A percentile compares a stretch with the other conserved stretches of the same genome.
Evolutionary conservation across 1,140 invertebrate species (phyloP).

Genomic region (Piezodorus guildinii): DNA sequence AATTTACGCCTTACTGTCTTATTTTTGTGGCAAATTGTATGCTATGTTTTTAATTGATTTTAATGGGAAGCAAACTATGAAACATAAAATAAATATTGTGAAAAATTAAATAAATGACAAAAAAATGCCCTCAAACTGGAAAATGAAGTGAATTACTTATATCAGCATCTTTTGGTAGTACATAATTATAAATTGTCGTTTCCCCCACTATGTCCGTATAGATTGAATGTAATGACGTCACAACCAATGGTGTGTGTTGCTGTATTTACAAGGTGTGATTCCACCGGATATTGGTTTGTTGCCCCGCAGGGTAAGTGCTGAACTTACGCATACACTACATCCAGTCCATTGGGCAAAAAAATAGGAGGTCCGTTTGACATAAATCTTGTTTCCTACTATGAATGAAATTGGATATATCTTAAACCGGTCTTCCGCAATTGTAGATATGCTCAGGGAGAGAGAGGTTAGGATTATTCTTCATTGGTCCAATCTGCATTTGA

Average conservation of each 20-base stretch:
- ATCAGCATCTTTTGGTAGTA: not conserved
- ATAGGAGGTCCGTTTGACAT: not conserved
- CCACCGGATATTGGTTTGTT: constrained; percentile 21
- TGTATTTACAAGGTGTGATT: constrained; percentile 23
- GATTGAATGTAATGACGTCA: constrained; percentile 23
- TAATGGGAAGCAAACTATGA: not conserved
- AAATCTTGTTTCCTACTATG: too few species aligned
- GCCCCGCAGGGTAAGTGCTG: constrained; percentile 10
- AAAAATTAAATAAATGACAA: not conserved
- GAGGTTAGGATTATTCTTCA: not conserved
- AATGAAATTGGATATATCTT: too few species aligned
- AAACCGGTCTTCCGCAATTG: not conserved
- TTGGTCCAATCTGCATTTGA: not conserved
- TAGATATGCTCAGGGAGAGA: not conserved
- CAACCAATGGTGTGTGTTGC: constrained; percentile 21
- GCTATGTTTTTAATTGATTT: not conserved
- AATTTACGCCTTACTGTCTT: not conserved
- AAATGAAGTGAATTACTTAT: not conserved
- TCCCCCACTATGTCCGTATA: constrained; percentile 16
- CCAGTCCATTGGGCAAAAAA: not conserved
- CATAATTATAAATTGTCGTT: constrained; percentile 1
- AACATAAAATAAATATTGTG: not conserved
- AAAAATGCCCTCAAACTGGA: not conserved
- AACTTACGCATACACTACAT: not conserved
- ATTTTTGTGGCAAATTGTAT: not conserved